Conservation (phyloP, 1,140 invertebrate genomes). For the Metaphire vulgaris region DNA sequence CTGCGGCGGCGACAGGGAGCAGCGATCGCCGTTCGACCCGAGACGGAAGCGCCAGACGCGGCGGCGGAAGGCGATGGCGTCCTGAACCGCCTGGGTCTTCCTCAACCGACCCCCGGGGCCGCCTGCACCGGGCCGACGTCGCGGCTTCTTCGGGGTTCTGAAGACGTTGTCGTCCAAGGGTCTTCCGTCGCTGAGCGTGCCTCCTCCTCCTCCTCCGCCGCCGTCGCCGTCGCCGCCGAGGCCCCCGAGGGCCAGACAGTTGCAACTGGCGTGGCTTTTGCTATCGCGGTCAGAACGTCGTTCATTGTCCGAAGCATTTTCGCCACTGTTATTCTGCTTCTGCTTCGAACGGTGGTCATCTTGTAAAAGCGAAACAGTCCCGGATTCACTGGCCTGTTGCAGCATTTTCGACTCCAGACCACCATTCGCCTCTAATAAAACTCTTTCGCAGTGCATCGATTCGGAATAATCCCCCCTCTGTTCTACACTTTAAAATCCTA, state of each 20-base stretch:
- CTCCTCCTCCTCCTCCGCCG: not conserved
- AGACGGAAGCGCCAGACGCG: slow-evolving; percentile 13
- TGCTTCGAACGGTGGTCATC: too few species aligned
- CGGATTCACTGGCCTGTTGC: too few species aligned
- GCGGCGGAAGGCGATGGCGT: not conserved
- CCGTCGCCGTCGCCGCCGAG: not conserved
- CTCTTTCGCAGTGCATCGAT: too few species aligned
- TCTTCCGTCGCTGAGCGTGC: too few species aligned
- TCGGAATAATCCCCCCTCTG: too few species aligned
- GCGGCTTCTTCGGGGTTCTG: not conserved
- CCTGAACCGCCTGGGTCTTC: not conserved
- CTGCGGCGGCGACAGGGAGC: slow-evolving; percentile 1
- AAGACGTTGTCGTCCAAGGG: not conserved
- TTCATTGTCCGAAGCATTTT: too few species aligned
- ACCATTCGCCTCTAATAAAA: too few species aligned
- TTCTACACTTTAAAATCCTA: too few species aligned
- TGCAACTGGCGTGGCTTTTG: not conserved
- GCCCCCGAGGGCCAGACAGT: not conserved
- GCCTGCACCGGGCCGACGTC: not conserved
- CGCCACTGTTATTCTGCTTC: too few species aligned
- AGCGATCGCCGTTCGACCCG: slow-evolving; percentile 8
- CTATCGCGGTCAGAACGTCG: too few species aligned
- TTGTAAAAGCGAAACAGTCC: too few species aligned
- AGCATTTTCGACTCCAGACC: too few species aligned
- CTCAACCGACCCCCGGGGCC: not conserved